Conservation (phyloP, 2,797 vertebrate genomes). For the Parotocinclus haroldoi region DNA sequence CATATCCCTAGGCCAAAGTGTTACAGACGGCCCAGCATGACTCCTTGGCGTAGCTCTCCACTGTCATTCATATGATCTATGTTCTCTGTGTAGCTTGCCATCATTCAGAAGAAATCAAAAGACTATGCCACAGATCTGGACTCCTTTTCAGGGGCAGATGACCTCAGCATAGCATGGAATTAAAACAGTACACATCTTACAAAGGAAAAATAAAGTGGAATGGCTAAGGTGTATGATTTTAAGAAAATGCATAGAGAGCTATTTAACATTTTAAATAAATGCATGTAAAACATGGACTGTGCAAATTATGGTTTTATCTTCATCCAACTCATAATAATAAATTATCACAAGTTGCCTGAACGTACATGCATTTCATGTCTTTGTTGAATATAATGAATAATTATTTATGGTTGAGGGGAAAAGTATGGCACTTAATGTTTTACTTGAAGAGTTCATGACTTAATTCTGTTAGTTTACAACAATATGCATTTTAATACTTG, state of each 20-base stretch:
- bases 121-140: constrained; percentile 23
- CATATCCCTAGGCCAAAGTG: constrained; percentile 51
- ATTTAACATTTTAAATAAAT: constrained; percentile 3
- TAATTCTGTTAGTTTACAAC: too few relatives aligned
- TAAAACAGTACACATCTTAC: constrained; percentile 53
- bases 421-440: too few relatives aligned
- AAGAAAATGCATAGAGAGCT: constrained; percentile 9
- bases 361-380: too few relatives aligned
- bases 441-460: too few relatives aligned
- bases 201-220: constrained; percentile 33
- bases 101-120: constrained; percentile 54
- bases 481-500: too few relatives aligned
- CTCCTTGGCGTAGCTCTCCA: constrained; percentile 47
- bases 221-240: constrained; percentile 17
- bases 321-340: too few relatives aligned
- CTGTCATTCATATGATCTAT: constrained; percentile 59
- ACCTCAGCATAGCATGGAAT: constrained; percentile 44
- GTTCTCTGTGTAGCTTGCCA: constrained; percentile 59
- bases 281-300: not conserved
- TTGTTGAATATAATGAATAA: too few relatives aligned
- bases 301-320: too few relatives aligned
- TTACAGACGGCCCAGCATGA: constrained; percentile 53
- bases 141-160: constrained; percentile 49
- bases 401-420: too few relatives aligned
- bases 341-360: too few relatives aligned